Evolutionary conservation across 2,113 vertebrate species (phyloP), one percentile per base, ranked within the genome.

Genomic region (Callionymus lyra): DNA sequence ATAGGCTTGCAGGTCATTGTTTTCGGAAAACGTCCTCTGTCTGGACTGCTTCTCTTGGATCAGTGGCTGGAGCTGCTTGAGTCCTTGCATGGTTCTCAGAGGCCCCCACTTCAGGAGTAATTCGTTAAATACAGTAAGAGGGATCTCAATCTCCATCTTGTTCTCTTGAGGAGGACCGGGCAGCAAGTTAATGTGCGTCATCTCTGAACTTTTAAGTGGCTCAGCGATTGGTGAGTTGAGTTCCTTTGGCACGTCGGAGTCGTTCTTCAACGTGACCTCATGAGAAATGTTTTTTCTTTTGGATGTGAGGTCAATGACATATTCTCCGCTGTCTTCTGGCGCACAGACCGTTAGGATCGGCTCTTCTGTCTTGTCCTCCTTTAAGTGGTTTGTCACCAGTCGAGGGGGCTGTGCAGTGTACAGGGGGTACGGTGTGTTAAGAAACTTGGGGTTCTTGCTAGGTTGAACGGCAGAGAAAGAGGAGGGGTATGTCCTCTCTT

Each of bases 121-220:
- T 32, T 68, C 65, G 1, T 76, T 67, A 15, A 87, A 62, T 35
- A 84, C 33, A 3, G 74, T 74, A 15, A 86, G 44, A 1, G 85
- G 85, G 9, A 87, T 77, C 53, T 86, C 73, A 6, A 87, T 80
- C 50, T 86, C 82, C 82, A 85, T 83, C 32, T 68, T 78, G 0
- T 65, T 49, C 15, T 68, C 59, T 36, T n/a, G 42, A 11, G 68
- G 16, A 10, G 55, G 10, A 6, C 12, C 16, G 18, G 61, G 43
- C 14, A 41, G 47, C 0, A 32, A 1, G 1, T 61, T 42, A 3
- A 59, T 63, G 17, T 53, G 16, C 8, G 1, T 45, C 1, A 10
- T 19, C 5, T 72, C 69, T 14, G 56, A 32, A 27, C 21, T 44
- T 9, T 27, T 34, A 1, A 34, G 40, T 47, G 15, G 21, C 0